Conservation (phyloP, 2,113 vertebrate species). For the Strigops habroptila region DNA sequence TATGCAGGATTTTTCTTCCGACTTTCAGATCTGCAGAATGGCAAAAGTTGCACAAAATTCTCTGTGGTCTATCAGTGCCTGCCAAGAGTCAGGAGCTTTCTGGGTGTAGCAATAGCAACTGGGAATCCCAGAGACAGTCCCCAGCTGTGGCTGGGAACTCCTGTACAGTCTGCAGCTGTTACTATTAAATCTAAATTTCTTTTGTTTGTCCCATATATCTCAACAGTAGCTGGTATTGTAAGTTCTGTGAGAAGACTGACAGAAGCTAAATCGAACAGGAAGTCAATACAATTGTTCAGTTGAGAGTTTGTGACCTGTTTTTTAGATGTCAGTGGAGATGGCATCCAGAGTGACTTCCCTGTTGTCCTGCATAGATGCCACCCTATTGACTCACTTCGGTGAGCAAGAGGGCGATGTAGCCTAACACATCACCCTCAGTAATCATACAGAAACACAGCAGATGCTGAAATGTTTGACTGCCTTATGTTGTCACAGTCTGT, state of each 20-base stretch:
- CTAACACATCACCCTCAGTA: background rate
- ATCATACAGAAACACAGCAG: constrained; percentile 15
- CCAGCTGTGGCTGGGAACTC: background rate
- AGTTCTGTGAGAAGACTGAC: background rate
- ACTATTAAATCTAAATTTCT: background rate
- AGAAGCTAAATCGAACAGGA: background rate
- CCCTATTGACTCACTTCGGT: background rate
- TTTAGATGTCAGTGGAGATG: background rate
- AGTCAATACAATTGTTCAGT: background rate
- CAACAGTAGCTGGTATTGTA: background rate
- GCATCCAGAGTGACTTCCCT: background rate
- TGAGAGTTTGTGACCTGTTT: background rate
- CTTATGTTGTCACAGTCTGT: constrained; percentile 49
- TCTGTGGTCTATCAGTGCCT: background rate
- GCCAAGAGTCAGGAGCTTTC: background rate
- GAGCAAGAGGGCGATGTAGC: background rate
- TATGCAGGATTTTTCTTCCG: background rate
- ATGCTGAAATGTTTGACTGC: constrained; percentile 23
- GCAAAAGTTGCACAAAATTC: background rate
- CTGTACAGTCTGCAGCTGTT: background rate
- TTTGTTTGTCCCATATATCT: background rate
- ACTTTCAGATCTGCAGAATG: background rate
- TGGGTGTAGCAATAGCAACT: background rate
- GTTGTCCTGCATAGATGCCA: background rate
- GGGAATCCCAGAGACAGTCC: background rate